Conservation (phyloP, 2,888 invertebrate species). For the Lasioglossum calceatum region DNA sequence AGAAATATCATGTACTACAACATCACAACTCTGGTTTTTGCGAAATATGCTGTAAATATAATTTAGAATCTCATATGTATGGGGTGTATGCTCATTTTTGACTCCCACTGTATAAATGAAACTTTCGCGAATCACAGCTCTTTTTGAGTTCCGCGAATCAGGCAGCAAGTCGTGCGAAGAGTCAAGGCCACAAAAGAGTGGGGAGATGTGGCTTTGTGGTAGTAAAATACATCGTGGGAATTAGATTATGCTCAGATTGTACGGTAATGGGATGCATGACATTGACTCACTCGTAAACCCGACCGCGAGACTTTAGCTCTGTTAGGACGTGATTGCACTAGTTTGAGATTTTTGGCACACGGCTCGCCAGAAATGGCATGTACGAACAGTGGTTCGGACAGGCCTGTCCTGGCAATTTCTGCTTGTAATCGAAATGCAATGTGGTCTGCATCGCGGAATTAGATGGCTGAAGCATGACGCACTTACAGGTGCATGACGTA, state of each 20-base stretch:
- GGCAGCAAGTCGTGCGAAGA: neutral
- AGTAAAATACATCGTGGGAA: neutral
- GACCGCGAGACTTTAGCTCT: neutral
- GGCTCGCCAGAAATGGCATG: neutral
- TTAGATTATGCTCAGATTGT: neutral
- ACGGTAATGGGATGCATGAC: neutral
- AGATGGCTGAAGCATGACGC: neutral
- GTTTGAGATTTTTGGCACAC: neutral
- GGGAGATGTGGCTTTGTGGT: neutral
- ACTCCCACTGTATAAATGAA: neutral
- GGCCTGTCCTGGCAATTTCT: neutral
- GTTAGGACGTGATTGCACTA: neutral
- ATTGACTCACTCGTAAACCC: neutral
- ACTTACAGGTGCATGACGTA: neutral
- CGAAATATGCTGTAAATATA: no score
- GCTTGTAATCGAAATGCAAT: neutral
- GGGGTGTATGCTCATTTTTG: no score
- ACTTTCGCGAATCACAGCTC: neutral
- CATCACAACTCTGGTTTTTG: no score
- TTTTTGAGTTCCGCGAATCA: neutral
- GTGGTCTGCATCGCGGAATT: neutral
- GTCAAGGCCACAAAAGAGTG: neutral
- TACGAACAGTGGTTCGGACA: neutral
- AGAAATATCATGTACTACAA: no score
- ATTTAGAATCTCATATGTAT: no score